Evolutionary conservation across 1,140 invertebrate genomes (phyloP), one percentile per base, ranked within the genome.

Genomic region (Drosophila pseudoobscura): DNA sequence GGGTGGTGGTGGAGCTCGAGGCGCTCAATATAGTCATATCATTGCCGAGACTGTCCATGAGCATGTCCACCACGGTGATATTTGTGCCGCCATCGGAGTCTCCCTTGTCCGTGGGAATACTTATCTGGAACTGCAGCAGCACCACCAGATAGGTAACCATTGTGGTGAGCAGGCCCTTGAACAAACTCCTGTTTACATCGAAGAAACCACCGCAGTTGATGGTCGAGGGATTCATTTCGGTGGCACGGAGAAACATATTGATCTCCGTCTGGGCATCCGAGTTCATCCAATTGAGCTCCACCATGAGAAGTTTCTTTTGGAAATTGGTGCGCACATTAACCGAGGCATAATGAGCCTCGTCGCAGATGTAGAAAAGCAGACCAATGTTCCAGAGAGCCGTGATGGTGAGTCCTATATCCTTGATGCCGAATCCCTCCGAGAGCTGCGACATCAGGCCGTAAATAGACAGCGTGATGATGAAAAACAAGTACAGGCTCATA

Each of bases 81-180:
- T 87, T 87, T 1, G 51, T 62, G 11, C 49, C 75, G 9, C 49
- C 56, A 41, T 76, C 76, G 1, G 53, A 50, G 22, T 73, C 75
- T 7, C 73, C 50, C 35, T 87, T 80, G 35, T 91, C 85, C 0
- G 79, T 94, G 6, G 94, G 94, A 69, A 95, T 94, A 74, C 94
- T 95, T 44, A 95, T 95, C 92, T 95, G 94, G 90, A 95, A 95
- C 83, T 95, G 94, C 29, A 95, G 90, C 44, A 95, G 75, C 3
- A 95, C 94, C 6, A 95, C 94, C 44, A 95, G 82, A 88, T 95
- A 95, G 0, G 94, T 95, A 11, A 95, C 94, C 94, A 95, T 95
- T 31, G 94, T 95, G 7, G 94, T 94, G 46, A 95, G 78, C 31
- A 95, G 90, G 92, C 95, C 95, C 92, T 95, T 95, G 76, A 95